These are phyloP conservation scores for Dicyrtoma fusca DNA, from an alignment of 2,888 invertebrate species.

Conservation along the genomic window DNA sequence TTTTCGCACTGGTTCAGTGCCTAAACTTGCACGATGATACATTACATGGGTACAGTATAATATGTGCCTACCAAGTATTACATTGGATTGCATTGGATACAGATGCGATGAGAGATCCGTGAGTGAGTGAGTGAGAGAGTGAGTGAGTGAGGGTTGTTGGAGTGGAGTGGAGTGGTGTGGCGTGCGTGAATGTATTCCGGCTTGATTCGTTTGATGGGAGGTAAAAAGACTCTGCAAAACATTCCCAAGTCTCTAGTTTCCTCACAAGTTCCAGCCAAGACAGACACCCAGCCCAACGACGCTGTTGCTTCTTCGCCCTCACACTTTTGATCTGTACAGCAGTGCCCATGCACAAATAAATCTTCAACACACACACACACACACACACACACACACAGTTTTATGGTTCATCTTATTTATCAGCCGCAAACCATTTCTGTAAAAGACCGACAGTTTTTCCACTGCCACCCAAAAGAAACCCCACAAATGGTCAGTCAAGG, in stretches of 20 bases:
- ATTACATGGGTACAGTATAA: background rate
- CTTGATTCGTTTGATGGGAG: constrained; percentile 20
- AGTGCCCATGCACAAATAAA: too few species aligned
- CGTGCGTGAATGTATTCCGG: constrained; percentile 26
- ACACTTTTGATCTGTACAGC: too few species aligned
- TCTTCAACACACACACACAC: background rate
- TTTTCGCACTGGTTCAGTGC: too few species aligned
- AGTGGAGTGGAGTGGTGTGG: background rate
- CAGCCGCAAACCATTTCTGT: too few species aligned
- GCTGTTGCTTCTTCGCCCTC: too few species aligned
- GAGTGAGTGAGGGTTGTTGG: constrained; percentile 1
- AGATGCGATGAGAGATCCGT: background rate
- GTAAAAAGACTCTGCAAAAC: constrained; percentile 34
- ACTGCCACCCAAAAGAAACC: too few species aligned
- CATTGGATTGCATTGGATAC: background rate
- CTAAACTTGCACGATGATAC: too few species aligned
- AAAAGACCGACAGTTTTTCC: too few species aligned
- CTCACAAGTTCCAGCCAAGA: constrained; percentile 17
- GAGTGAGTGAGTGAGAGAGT: constrained; percentile 1
- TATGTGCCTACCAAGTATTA: background rate
- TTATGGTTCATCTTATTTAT: constrained; percentile 21
- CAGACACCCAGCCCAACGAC: background rate
- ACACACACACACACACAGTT: constrained; percentile 13
- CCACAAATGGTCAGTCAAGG: too few species aligned
- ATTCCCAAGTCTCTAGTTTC: constrained; percentile 32